Evolutionary conservation across 2,113 vertebrate species (phyloP).

Genomic region (Xenopus laevis): DNA sequence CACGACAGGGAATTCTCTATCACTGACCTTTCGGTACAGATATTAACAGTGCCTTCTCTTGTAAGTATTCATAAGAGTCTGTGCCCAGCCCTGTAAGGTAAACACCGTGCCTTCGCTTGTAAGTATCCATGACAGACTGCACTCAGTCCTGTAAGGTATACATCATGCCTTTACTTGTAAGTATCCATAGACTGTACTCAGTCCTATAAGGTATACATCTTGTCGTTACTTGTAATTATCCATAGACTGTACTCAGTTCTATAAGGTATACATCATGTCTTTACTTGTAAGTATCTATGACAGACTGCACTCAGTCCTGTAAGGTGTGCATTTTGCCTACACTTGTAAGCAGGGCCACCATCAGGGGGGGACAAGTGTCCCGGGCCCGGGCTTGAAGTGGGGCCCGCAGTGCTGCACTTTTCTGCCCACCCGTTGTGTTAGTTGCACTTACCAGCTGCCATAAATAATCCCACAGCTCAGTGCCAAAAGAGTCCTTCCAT

Average conservation of each 20-base stretch:
- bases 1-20: slow-evolving; percentile 95
- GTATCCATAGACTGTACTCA: slow-evolving; percentile 57
- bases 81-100: slow-evolving; percentile 1
- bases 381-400: too few relatives aligned
- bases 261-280: slow-evolving; percentile 59
- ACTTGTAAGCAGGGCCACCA: too few relatives aligned
- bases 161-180: slow-evolving; percentile 87
- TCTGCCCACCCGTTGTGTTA: too few relatives aligned
- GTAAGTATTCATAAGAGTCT: slow-evolving; percentile 72
- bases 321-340: background rate
- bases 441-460: too few relatives aligned
- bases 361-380: too few relatives aligned
- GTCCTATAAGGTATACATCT: background rate
- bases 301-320: slow-evolving; percentile 2
- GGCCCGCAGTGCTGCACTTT: too few relatives aligned
- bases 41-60: slow-evolving; percentile 96
- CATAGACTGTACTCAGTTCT: background rate
- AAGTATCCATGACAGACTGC: slow-evolving; percentile 11
- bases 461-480: too few relatives aligned
- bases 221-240: slow-evolving; percentile 13
- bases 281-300: slow-evolving; percentile 89
- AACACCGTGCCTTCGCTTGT: background rate
- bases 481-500: too few relatives aligned
- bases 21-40: slow-evolving; percentile 96
- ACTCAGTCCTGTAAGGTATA: background rate